A percentile compares a stretch with the other conserved stretches of the same genome.
phyloP scores from a whole-genome alignment of 2,113 vertebrate species.

The Lanius ludovicianus region DNA sequence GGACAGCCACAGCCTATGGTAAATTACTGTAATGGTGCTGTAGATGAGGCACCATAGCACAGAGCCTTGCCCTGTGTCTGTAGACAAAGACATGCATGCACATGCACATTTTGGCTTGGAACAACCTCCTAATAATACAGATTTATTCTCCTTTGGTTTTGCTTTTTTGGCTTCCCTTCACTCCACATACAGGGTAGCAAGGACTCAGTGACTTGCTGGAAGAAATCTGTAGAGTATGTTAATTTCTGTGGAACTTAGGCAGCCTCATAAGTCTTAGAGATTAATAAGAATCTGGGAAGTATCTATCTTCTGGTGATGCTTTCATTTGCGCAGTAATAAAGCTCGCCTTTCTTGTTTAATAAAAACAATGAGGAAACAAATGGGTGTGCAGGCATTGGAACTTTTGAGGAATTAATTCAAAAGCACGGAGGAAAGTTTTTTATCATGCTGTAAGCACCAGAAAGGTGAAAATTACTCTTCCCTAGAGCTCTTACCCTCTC shows the following conservation, averaged over 20 bases:
- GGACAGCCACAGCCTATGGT: neutral
- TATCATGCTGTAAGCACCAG: constrained; percentile 69
- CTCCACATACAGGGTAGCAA: neutral
- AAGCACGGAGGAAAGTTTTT: constrained; percentile 71
- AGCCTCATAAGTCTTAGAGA: constrained; percentile 81
- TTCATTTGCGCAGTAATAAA: constrained; percentile 83
- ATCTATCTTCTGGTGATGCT: constrained; percentile 82
- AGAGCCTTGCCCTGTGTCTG: neutral
- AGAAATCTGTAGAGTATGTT: constrained; percentile 78
- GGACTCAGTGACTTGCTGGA: constrained; percentile 50
- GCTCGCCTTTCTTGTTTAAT: constrained; percentile 83
- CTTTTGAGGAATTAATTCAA: constrained; percentile 83
- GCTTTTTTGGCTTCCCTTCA: neutral
- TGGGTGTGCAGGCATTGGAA: constrained; percentile 80
- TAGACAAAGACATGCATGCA: neutral
- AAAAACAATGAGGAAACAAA: constrained; percentile 85
- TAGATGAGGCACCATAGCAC: neutral
- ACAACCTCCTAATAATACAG: neutral
- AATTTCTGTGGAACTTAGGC: constrained; percentile 78
- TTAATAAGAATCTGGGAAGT: constrained; percentile 83
- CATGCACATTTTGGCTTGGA: constrained; percentile 22
- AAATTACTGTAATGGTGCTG: neutral
- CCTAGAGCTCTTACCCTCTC: constrained; percentile 12
- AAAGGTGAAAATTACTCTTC: constrained; percentile 66
- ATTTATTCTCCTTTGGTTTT: constrained; percentile 13